A percentile compares a stretch with the other conserved stretches of the same genome.
These are phyloP conservation scores for Physocephala rufipes DNA, from an alignment of 2,888 invertebrate genomes.

Conservation along the genomic window DNA sequence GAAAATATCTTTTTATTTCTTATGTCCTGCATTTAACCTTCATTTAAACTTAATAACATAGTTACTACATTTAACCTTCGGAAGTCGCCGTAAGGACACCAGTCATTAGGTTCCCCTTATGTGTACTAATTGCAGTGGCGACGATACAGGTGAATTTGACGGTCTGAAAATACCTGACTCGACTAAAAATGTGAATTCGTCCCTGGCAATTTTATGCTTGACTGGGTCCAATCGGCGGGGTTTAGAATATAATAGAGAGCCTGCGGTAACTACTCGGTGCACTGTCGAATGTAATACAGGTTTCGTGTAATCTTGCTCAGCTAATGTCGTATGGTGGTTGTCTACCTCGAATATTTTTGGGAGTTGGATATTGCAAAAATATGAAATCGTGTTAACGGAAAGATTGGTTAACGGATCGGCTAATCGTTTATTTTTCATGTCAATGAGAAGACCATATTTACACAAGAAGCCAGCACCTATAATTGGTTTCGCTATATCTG, in stretches of 20 bases:
- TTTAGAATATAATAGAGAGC: conserved; percentile 21
- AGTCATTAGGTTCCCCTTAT: conserved; percentile 25
- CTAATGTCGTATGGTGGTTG: conserved; percentile 9
- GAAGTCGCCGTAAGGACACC: conserved; percentile 5
- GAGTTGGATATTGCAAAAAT: neutral
- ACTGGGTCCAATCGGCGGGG: neutral
- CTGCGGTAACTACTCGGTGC: conserved; percentile 19
- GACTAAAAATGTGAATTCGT: no score
- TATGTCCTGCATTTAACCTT: neutral
- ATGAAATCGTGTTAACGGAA: conserved; percentile 1
- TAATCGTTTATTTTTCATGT: neutral
- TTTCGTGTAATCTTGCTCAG: conserved; percentile 12
- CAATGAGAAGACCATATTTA: conserved; percentile 10
- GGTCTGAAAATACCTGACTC: no score
- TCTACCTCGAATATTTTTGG: conserved; percentile 18
- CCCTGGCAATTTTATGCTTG: no score
- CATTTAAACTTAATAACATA: neutral
- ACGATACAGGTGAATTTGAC: conserved; percentile 1
- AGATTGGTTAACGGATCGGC: conserved; percentile 14
- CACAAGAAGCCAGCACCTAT: neutral
- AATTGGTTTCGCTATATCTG: conserved; percentile 17
- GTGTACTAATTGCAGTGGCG: conserved; percentile 18
- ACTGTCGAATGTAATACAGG: conserved; percentile 22
- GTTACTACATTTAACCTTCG: conserved; percentile 12
- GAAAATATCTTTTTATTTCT: neutral